These are phyloP conservation scores for Lordiphosa stackelbergi DNA, from an alignment of 1,140 invertebrate species.

Conservation along the genomic window DNA sequence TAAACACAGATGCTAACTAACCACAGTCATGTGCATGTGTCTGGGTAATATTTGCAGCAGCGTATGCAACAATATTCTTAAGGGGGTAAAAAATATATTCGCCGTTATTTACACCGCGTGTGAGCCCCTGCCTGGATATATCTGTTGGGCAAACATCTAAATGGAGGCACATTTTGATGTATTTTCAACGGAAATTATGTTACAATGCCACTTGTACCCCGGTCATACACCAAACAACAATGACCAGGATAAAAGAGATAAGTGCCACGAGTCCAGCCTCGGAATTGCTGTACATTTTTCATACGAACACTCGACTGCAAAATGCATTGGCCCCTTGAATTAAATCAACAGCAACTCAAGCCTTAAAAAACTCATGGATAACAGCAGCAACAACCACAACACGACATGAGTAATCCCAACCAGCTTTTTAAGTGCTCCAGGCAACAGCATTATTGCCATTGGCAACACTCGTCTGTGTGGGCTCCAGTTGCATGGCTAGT, in stretches of 20 bases:
- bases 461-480: constrained; percentile 33
- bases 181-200: constrained; percentile 69
- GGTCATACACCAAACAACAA: constrained; percentile 20
- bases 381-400: constrained; percentile 10
- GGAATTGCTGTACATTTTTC: constrained; percentile 62
- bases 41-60: neutral
- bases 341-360: constrained; percentile 70
- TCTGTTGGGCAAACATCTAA: constrained; percentile 41
- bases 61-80: too few relatives aligned
- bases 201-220: constrained; percentile 60
- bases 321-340: constrained; percentile 70
- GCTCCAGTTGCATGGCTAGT: constrained; percentile 7
- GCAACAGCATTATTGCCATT: constrained; percentile 29
- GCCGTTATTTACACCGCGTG: too few relatives aligned
- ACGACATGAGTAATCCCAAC: constrained; percentile 12
- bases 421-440: constrained; percentile 30
- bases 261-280: constrained; percentile 41
- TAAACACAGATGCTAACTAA: constrained; percentile 74
- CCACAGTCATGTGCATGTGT: constrained; percentile 42
- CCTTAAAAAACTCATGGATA: constrained; percentile 36
- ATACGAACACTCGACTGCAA: constrained; percentile 58
- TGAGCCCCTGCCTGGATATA: neutral
- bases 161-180: constrained; percentile 62
- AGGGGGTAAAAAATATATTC: too few relatives aligned
- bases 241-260: constrained; percentile 26